These are phyloP conservation scores for Philaenus spumarius DNA, from an alignment of 1,140 invertebrate genomes.

Conservation along the genomic window DNA sequence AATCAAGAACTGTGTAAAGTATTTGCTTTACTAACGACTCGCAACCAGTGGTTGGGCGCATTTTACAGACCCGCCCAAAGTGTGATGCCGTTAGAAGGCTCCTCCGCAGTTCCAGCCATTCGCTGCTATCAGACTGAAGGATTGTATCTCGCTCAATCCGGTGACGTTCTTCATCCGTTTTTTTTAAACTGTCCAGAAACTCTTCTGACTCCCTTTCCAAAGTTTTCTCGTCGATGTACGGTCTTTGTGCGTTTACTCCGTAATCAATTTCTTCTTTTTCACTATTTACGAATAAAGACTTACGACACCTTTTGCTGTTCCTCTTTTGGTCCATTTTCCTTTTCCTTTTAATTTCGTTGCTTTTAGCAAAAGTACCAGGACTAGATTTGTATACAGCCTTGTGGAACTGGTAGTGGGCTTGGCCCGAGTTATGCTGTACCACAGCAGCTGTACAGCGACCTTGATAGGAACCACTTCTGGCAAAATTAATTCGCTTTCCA, in stretches of 20 bases:
- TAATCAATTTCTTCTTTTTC: background rate
- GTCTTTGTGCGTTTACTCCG: background rate
- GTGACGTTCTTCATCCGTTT: constrained; percentile 15
- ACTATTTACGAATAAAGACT: background rate
- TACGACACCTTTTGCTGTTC: background rate
- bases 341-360: background rate
- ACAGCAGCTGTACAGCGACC: constrained; percentile 16
- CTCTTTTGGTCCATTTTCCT: background rate
- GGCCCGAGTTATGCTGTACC: constrained; percentile 18
- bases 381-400: constrained; percentile 7
- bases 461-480: constrained; percentile 17
- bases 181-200: constrained; percentile 18
- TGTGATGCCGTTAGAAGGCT: constrained; percentile 36
- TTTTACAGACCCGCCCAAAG: constrained; percentile 35
- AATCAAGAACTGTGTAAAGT: constrained; percentile 19
- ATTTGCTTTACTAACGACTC: constrained; percentile 25
- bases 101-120: constrained; percentile 32
- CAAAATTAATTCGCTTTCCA: constrained; percentile 22
- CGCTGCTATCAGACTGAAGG: constrained; percentile 27
- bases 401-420: constrained; percentile 10
- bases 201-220: background rate
- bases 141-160: constrained; percentile 30
- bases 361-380: background rate
- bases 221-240: background rate
- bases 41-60: constrained; percentile 26